Conservation (phyloP, 2,797 vertebrate genomes). For the Leontopithecus rosalia region DNA sequence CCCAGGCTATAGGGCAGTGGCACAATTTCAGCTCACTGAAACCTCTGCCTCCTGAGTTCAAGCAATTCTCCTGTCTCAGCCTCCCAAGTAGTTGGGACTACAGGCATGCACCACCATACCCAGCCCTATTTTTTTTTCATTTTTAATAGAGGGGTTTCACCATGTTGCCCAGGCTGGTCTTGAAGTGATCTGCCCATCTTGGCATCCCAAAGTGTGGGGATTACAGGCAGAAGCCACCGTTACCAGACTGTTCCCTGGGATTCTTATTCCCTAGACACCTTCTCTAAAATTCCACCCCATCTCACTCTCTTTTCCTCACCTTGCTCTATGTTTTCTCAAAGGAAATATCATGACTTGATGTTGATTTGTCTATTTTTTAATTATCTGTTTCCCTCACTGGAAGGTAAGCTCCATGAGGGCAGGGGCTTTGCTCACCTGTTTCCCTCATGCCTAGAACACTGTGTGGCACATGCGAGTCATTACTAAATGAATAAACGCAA, state of each 20-base stretch:
- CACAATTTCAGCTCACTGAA: not conserved
- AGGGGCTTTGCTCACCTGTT: not conserved
- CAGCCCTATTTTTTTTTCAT: too few relatives aligned
- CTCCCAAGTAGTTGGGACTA: not conserved
- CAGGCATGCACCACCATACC: fast-evolving
- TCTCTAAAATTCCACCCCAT: not conserved
- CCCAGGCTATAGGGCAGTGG: not conserved
- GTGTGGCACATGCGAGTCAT: not conserved
- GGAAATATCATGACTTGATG: not conserved
- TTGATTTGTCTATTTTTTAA: not conserved
- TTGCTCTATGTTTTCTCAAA: not conserved
- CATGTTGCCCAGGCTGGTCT: not conserved
- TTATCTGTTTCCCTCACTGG: not conserved
- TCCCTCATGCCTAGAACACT: not conserved
- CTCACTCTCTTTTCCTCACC: not conserved
- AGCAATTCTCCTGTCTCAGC: not conserved
- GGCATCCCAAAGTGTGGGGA: not conserved
- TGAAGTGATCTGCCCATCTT: not conserved
- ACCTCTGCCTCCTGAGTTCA: not conserved
- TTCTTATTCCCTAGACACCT: not conserved
- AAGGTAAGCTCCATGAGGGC: not conserved
- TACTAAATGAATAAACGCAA: not conserved
- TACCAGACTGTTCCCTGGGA: not conserved
- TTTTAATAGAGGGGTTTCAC: not conserved
- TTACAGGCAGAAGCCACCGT: not conserved